Evolutionary conservation across 2,888 invertebrate species (phyloP).

Genomic region (Drosophila pseudotalamancana): DNA sequence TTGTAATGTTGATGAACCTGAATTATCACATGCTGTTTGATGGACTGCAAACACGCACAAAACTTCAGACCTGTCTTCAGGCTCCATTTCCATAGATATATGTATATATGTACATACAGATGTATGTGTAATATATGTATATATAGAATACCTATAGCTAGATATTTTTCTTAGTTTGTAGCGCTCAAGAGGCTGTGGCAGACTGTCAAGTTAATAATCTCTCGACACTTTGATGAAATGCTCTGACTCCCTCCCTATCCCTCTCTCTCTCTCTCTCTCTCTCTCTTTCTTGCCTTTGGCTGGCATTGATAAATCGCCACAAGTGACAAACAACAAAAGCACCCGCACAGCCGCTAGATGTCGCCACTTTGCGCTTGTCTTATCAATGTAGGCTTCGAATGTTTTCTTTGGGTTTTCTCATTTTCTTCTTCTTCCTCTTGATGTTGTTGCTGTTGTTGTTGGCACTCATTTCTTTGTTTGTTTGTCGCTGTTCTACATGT

Average conservation of each 20-base stretch:
- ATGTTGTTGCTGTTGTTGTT: background rate
- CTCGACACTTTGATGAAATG: slow-evolving; percentile 80
- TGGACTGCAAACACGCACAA: slow-evolving; percentile 75
- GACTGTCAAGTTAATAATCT: slow-evolving; percentile 74
- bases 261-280: background rate
- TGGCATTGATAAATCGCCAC: slow-evolving; percentile 80
- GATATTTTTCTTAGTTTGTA: background rate
- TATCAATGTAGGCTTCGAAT: slow-evolving; percentile 61
- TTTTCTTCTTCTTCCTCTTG: slow-evolving; percentile 2
- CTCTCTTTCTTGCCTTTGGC: slow-evolving; percentile 42
- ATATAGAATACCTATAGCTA: background rate
- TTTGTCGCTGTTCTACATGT: slow-evolving; percentile 49
- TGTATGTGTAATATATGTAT: background rate
- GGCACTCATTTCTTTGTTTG: slow-evolving; percentile 29
- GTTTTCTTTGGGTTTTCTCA: slow-evolving; percentile 18
- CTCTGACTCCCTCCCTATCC: slow-evolving; percentile 20
- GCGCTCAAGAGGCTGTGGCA: slow-evolving; percentile 18
- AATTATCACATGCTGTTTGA: slow-evolving; percentile 76
- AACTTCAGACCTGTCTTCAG: slow-evolving; percentile 31
- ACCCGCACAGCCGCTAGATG: slow-evolving; percentile 54
- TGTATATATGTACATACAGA: background rate
- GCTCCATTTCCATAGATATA: slow-evolving; percentile 1
- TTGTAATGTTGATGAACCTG: slow-evolving; percentile 78
- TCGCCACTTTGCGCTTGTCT: slow-evolving; percentile 52
- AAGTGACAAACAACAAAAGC: slow-evolving; percentile 67